phyloP scores from a whole-genome alignment of 2,113 vertebrate species.

The Ophthalmolycus amberensis region DNA sequence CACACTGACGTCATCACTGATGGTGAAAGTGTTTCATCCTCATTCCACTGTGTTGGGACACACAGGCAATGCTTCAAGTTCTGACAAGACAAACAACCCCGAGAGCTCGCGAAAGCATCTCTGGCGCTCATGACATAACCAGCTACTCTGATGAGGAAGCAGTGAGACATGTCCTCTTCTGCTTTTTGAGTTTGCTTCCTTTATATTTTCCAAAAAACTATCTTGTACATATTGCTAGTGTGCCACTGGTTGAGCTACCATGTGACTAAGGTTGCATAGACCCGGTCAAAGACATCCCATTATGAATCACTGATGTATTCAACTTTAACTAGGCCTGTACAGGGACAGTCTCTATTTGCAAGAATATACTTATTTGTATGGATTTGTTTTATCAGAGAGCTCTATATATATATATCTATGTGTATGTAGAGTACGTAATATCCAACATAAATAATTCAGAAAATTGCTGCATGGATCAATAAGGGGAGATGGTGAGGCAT shows the following conservation, averaged over 20 bases:
- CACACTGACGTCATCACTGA: neutral
- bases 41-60: constrained; percentile 43
- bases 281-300: neutral
- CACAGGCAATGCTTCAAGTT: constrained; percentile 57
- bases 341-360: neutral
- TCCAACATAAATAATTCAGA: constrained; percentile 43
- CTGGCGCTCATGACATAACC: constrained; percentile 13
- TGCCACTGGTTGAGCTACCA: neutral
- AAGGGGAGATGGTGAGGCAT: constrained; percentile 18
- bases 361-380: neutral
- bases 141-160: neutral
- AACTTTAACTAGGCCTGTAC: neutral
- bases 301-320: constrained; percentile 1
- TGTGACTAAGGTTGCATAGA: too few species aligned
- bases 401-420: too few species aligned
- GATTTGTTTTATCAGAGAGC: neutral
- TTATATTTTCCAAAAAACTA: neutral
- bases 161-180: constrained; percentile 14
- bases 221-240: neutral
- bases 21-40: constrained; percentile 23
- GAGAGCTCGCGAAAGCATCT: constrained; percentile 11
- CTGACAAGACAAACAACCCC: constrained; percentile 60
- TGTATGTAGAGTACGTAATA: neutral
- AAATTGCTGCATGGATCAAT: constrained; percentile 13
- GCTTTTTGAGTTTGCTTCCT: constrained; percentile 34